Evolutionary conservation across 2,888 invertebrate species (phyloP).

Genomic region (Choristoneura rosaceana): DNA sequence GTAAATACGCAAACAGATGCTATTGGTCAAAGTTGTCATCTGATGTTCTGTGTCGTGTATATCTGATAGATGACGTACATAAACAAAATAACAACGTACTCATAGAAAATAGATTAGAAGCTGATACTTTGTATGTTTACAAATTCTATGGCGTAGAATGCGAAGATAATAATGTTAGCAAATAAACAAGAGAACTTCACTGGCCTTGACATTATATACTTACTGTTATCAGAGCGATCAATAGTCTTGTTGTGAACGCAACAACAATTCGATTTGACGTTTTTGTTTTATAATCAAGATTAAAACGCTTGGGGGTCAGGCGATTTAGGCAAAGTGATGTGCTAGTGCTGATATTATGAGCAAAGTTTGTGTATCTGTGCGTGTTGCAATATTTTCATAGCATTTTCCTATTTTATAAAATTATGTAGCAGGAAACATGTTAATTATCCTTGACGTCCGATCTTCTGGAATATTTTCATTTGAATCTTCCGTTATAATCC

Average conservation of each 20-base stretch:
- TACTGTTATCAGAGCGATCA: slow-evolving; percentile 4
- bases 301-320: neutral
- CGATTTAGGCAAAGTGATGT: neutral
- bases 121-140: neutral
- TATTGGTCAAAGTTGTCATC: neutral
- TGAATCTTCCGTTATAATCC: no score
- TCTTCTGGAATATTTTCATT: no score
- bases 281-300: slow-evolving; percentile 5
- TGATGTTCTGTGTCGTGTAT: neutral
- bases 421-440: no score
- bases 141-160: neutral
- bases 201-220: neutral
- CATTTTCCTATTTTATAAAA: no score
- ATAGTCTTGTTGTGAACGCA: neutral
- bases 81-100: neutral
- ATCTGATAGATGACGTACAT: neutral
- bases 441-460: no score
- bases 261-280: slow-evolving; percentile 1
- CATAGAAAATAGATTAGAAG: neutral
- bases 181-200: neutral
- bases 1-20: no score
- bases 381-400: no score
- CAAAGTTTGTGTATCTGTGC: no score
- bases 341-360: no score
- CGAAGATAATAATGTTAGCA: slow-evolving; percentile 1